These are phyloP conservation scores for Xerus rutilus DNA, from an alignment of 2,797 vertebrate species.

Conservation along the genomic window DNA sequence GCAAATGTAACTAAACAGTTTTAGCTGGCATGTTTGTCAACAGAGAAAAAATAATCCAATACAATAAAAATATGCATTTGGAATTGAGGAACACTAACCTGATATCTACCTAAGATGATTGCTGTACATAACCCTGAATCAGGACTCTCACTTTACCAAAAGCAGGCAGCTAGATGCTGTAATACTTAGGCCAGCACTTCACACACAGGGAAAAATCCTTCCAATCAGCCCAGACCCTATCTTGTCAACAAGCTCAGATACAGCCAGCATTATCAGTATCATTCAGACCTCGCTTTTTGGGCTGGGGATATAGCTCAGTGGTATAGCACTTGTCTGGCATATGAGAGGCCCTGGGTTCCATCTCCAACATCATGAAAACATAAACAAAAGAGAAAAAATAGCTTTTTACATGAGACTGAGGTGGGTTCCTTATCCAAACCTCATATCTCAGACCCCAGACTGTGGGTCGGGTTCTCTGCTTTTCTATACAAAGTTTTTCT, in stretches of 20 bases:
- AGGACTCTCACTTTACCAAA: not conserved
- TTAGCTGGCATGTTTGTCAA: not conserved
- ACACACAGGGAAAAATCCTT: not conserved
- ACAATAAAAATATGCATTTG: not conserved
- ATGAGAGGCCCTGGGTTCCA: too few species aligned
- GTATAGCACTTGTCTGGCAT: too few species aligned
- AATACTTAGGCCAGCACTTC: not conserved
- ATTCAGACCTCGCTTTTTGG: not conserved
- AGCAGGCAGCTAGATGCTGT: not conserved
- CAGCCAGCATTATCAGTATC: too few species aligned
- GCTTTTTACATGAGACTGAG: not conserved
- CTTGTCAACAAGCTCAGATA: too few species aligned
- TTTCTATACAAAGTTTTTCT: not conserved
- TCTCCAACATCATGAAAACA: too few species aligned
- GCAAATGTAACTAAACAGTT: not conserved
- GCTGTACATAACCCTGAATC: not conserved
- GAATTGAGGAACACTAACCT: not conserved
- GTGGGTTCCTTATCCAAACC: not conserved
- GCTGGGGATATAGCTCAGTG: too few species aligned
- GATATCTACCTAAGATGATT: not conserved
- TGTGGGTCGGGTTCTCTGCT: not conserved
- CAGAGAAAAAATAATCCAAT: not conserved
- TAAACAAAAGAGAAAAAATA: too few species aligned
- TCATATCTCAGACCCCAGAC: not conserved
- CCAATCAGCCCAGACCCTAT: too few species aligned